Percentiles rank a stretch among this genome's conserved stretches.
Conservation (phyloP, 2,113 vertebrate species). For the Chinchilla lanigera region DNA sequence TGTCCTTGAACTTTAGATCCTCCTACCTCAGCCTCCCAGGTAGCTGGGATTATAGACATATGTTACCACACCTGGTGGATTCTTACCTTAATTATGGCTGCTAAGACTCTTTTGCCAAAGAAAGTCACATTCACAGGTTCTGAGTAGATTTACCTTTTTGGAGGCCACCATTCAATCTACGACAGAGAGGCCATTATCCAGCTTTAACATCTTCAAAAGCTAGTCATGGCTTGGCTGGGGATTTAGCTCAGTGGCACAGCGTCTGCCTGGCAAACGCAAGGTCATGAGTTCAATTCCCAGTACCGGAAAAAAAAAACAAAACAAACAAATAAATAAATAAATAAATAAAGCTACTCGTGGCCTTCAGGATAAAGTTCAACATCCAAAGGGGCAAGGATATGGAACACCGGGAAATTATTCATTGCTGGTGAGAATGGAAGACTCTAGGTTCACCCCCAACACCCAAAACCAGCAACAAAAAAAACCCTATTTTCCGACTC, state of each 20-base stretch:
- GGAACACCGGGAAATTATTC: not conserved
- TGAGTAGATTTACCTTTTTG: not conserved
- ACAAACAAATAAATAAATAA: no score
- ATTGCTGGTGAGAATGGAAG: not conserved
- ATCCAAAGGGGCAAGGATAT: not conserved
- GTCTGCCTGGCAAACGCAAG: no score
- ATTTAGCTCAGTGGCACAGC: no score
- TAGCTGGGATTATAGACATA: not conserved
- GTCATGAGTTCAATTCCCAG: no score
- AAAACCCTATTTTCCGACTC: not conserved
- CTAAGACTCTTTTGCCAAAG: constrained; percentile 23
- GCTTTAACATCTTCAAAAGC: not conserved
- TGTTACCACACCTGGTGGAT: not conserved
- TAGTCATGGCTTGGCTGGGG: not conserved
- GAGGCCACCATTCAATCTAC: not conserved
- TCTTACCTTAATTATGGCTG: not conserved
- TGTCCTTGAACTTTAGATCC: not conserved
- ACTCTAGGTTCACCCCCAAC: not conserved
- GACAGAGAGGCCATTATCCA: not conserved
- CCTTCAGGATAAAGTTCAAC: not conserved
- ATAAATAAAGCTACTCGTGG: not conserved
- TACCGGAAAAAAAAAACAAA: no score
- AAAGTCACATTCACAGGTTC: not conserved
- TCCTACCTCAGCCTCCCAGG: not conserved
- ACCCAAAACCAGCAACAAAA: not conserved